Conservation (phyloP, 2,888 invertebrate species). For the Ypsolopha sequella region DNA sequence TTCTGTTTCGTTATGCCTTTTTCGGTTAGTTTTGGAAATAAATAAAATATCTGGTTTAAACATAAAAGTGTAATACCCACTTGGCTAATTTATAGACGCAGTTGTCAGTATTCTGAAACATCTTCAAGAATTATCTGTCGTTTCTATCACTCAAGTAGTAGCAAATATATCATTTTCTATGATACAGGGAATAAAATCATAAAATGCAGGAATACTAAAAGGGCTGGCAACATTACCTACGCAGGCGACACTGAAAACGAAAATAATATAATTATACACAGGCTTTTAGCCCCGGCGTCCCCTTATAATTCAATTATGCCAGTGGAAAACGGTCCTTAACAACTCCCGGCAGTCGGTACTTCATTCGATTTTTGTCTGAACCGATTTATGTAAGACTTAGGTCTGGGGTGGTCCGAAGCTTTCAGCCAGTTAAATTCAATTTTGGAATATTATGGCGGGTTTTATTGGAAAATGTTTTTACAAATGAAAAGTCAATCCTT, state of each 20-base stretch:
- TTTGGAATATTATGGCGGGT: neutral
- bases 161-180: too few relatives aligned
- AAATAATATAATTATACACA: slow-evolving; percentile 43
- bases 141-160: too few relatives aligned
- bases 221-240: neutral
- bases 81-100: too few relatives aligned
- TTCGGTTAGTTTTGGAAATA: too few relatives aligned
- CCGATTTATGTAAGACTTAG: neutral
- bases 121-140: too few relatives aligned
- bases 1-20: too few relatives aligned
- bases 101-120: too few relatives aligned
- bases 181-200: neutral
- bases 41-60: too few relatives aligned
- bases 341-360: slow-evolving; percentile 3
- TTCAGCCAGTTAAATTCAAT: too few relatives aligned
- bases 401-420: too few relatives aligned
- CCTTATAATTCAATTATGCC: slow-evolving; percentile 34
- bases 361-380: slow-evolving; percentile 6
- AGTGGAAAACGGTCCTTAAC: slow-evolving; percentile 21
- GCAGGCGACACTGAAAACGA: slow-evolving; percentile 25
- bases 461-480: neutral
- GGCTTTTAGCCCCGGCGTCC: slow-evolving; percentile 41
- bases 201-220: neutral
- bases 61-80: too few relatives aligned
- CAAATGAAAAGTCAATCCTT: neutral